Percentiles rank a stretch among this genome's conserved stretches.
Conservation (phyloP, 2,113 vertebrate genomes). For the Andinoacara biseriatus region DNA sequence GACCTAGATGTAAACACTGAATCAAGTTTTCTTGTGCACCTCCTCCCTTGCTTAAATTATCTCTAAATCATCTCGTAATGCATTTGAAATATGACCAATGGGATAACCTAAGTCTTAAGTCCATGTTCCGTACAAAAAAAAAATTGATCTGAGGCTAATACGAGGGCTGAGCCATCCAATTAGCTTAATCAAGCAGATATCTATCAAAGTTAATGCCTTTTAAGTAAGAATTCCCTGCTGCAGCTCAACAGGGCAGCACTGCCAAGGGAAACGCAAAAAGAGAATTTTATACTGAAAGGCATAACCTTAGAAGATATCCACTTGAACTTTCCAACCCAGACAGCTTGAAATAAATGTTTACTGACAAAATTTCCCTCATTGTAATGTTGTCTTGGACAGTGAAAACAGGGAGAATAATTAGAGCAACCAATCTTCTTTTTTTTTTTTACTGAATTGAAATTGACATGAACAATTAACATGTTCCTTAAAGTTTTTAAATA, state of each 20-base stretch:
- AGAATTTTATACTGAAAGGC: neutral
- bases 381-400: neutral
- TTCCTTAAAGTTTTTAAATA: neutral
- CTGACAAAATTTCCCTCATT: neutral
- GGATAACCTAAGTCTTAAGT: neutral
- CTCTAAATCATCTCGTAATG: neutral
- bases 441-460: neutral
- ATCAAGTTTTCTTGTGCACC: neutral
- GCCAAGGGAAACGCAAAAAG: neutral
- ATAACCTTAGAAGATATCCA: neutral
- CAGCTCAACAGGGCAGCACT: neutral
- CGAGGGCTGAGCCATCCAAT: neutral
- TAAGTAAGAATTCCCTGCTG: conserved; percentile 7
- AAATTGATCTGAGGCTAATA: neutral
- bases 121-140: neutral
- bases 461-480: neutral
- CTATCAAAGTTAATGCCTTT: conserved; percentile 1
- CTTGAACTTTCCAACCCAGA: neutral
- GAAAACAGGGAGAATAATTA: neutral
- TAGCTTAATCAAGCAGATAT: conserved; percentile 6
- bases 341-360: neutral
- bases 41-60: neutral
- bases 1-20: neutral
- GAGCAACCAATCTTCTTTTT: neutral
- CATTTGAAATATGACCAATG: neutral